These are phyloP conservation scores for Nephrotoma flavescens DNA, from an alignment of 2,888 invertebrate species.

Conservation along the genomic window DNA sequence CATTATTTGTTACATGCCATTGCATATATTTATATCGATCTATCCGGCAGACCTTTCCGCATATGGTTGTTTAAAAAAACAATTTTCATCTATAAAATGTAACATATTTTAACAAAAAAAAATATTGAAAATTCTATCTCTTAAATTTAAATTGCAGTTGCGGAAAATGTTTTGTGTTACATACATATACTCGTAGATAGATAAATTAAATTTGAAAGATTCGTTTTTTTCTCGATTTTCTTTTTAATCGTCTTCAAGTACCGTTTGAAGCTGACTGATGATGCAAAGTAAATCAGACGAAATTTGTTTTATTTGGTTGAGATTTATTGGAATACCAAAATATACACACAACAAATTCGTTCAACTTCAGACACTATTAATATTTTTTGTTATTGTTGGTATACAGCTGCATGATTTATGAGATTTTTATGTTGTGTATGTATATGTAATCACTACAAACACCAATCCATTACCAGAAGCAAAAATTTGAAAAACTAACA, in stretches of 20 bases:
- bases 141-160: not conserved
- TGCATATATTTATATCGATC: not conserved
- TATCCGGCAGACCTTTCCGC: not conserved
- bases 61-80: not conserved
- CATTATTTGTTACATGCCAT: not conserved
- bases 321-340: not conserved
- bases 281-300: not conserved
- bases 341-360: not conserved
- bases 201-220: not conserved
- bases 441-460: not conserved
- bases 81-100: not conserved
- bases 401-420: not conserved
- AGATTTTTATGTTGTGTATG: not conserved
- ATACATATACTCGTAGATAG: not conserved
- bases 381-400: not conserved
- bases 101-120: not conserved
- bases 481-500: not conserved
- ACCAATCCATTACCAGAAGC: not conserved
- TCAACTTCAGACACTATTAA: not conserved
- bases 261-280: not conserved
- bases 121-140: not conserved
- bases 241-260: not conserved
- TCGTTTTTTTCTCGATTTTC: not conserved
- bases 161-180: not conserved
- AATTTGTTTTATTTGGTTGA: not conserved